Evolutionary conservation across 2,797 vertebrate species (phyloP).

Genomic region (Babyrousa celebensis): DNA sequence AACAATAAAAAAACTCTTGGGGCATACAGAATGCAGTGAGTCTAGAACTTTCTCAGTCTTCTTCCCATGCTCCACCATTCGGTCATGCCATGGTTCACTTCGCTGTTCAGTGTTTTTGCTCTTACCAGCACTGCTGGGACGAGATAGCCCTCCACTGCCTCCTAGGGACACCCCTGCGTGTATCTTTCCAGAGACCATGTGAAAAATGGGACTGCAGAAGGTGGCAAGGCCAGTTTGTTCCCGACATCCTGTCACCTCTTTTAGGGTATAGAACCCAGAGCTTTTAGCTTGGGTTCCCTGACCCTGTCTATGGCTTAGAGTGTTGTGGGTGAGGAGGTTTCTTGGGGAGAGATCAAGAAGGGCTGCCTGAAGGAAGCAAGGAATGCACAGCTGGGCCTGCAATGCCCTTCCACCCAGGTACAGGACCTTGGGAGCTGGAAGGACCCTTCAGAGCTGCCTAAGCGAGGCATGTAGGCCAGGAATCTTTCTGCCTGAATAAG

Average conservation of each 20-base stretch:
- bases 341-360: not conserved
- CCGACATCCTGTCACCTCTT: not conserved
- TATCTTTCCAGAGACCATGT: not conserved
- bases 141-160: too few species aligned
- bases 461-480: not conserved
- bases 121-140: not conserved
- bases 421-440: not conserved
- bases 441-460: not conserved
- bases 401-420: not conserved
- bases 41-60: conserved; percentile 18
- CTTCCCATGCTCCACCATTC: too few species aligned
- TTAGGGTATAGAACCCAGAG: not conserved
- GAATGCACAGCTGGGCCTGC: not conserved
- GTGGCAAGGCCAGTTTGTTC: rapidly evolving
- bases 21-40: not conserved
- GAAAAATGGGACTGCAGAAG: not conserved
- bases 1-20: not conserved
- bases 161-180: not conserved
- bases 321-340: not conserved
- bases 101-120: not conserved
- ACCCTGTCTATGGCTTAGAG: not conserved
- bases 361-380: not conserved
- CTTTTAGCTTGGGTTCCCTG: not conserved
- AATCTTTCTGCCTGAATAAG: not conserved
- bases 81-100: rapidly evolving